Base-by-base conservation (phyloP, 2,113 vertebrate species). In the Cephalopterus ornatus region DNA sequence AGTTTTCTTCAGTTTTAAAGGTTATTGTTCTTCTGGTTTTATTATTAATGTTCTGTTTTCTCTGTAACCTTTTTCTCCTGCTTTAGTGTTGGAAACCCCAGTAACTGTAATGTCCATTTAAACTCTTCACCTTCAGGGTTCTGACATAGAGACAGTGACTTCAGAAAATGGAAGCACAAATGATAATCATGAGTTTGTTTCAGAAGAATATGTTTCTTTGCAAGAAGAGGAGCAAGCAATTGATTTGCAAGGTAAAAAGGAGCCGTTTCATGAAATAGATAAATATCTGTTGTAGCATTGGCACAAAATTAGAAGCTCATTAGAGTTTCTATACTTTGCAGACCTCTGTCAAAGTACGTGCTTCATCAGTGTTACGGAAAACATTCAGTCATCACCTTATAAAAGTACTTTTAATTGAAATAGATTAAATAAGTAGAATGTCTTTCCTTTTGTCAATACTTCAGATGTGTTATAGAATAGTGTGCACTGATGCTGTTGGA, bases 71-170 rank as follows among this genome's bases (percentile, higher is more conserved):
- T 75, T 91, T 70, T 16, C 28, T 73, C 42, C 44, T 61, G 6
- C 30, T 89, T 89, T 61, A 37, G 24, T 68, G 6, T n/a, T 67
- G 39, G 39, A 85, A 75, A 71, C 2, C 3, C 6, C 52, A 55
- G 5, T 88, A 74, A 74, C 12, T 53, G 28, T 55, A 58, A 71
- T 6, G 14, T 47, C 79, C 2, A 13, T 89, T 83, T 70, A 46
- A 92, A 94, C 53, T 89, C 19, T 88, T 88, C 32, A 32, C 44
- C 35, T 85, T 62, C 62, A 99, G 99, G 99, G 99, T 73, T 99
- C 99, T 55, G 99, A 99, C 89, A 97, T 98, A 41, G 99, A 99
- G 97, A 98, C 98, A 2, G 93, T 99, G 88, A 98, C 96, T 55
- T 96, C 97, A 16, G 99, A 99, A 86, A 97, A 92, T 56, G 95